These are phyloP conservation scores for Drosophila paranaensis DNA, from an alignment of 2,888 invertebrate species.

Conservation along the genomic window DNA sequence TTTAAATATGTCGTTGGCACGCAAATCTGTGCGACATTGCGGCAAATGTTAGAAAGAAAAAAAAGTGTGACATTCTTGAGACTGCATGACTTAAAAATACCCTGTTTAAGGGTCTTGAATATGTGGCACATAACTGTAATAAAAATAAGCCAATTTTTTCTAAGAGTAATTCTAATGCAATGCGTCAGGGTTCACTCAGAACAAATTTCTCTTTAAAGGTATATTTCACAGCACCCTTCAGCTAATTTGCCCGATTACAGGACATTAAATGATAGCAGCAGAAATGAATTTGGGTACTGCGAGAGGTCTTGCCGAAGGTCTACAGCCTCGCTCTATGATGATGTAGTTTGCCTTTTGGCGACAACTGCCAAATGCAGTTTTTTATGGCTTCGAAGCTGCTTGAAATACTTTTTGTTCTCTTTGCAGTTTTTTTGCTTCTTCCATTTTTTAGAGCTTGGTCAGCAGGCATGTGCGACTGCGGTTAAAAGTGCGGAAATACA, in stretches of 20 bases:
- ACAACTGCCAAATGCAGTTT: slow-evolving; percentile 79
- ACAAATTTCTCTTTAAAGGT: not conserved
- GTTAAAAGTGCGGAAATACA: slow-evolving; percentile 82
- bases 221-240: not conserved
- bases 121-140: no score
- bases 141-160: not conserved
- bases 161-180: not conserved
- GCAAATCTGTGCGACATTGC: slow-evolving; percentile 74
- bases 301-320: slow-evolving; percentile 23
- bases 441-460: slow-evolving; percentile 57
- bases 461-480: slow-evolving; percentile 69
- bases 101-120: not conserved
- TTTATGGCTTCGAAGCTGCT: slow-evolving; percentile 78
- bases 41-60: slow-evolving; percentile 57
- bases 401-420: slow-evolving; percentile 68
- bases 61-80: not conserved
- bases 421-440: slow-evolving; percentile 10
- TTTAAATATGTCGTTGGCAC: slow-evolving; percentile 81
- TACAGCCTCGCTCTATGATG: slow-evolving; percentile 43
- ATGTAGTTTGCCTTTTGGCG: slow-evolving; percentile 66
- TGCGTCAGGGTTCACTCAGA: no score
- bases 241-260: not conserved
- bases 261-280: slow-evolving; percentile 4
- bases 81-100: slow-evolving; percentile 5
- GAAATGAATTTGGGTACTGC: slow-evolving; percentile 16